Percentiles rank a stretch among this genome's conserved stretches.
Conservation (phyloP, 2,113 vertebrate species). For the Hippocampus abdominalis region DNA sequence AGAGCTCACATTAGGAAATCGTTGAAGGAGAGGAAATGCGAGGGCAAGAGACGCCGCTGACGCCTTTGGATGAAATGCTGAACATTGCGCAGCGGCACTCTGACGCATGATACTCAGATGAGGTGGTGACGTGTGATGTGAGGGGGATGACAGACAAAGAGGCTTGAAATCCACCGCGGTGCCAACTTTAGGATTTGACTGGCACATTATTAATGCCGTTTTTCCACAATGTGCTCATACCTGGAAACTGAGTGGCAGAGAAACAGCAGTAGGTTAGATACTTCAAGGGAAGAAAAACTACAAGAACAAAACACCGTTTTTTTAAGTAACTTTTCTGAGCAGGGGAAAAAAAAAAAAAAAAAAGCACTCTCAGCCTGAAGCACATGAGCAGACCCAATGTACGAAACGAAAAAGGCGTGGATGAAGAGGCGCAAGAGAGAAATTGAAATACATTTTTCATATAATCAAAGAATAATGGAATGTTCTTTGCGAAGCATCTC, state of each 20-base stretch:
- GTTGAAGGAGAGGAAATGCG: slow-evolving; percentile 9
- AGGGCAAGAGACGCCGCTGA: slow-evolving; percentile 13
- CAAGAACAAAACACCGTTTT: slow-evolving; percentile 17
- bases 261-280: slow-evolving; percentile 14
- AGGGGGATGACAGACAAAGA: slow-evolving; percentile 19
- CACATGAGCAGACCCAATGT: neutral
- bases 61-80: slow-evolving; percentile 14
- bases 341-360: slow-evolving; percentile 1
- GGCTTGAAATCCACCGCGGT: slow-evolving; percentile 24
- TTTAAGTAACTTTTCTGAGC: neutral
- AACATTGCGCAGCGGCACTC: slow-evolving; percentile 12
- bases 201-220: slow-evolving; percentile 12
- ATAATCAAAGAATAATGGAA: slow-evolving; percentile 4
- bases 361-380: slow-evolving; percentile 6
- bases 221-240: slow-evolving; percentile 1
- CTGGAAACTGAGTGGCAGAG: neutral
- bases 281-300: slow-evolving; percentile 14
- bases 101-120: slow-evolving; percentile 28
- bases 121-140: slow-evolving; percentile 29
- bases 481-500: slow-evolving; percentile 9
- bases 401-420: neutral
- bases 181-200: slow-evolving; percentile 18
- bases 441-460: neutral
- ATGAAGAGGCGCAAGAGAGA: neutral
- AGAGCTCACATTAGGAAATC: slow-evolving; percentile 13